phyloP scores from a whole-genome alignment of 2,888 invertebrate species.

The Philopedon plagiatum region DNA sequence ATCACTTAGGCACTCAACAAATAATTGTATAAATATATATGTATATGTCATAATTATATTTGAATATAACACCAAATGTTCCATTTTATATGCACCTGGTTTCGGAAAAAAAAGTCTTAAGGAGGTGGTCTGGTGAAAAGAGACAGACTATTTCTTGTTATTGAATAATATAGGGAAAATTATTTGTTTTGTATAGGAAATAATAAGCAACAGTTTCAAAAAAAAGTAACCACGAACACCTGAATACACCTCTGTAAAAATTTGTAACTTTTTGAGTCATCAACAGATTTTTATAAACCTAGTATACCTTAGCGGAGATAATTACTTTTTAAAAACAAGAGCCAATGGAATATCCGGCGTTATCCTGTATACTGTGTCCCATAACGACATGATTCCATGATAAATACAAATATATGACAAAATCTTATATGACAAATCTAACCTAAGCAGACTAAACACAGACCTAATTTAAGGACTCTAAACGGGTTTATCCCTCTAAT shows the following conservation, averaged over 20 bases:
- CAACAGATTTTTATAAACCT: too few relatives aligned
- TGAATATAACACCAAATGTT: slow-evolving; percentile 19
- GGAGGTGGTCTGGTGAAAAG: too few relatives aligned
- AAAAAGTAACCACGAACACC: too few relatives aligned
- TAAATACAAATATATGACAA: slow-evolving; percentile 62
- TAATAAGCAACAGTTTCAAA: too few relatives aligned
- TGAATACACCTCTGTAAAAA: too few relatives aligned
- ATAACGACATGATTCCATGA: slow-evolving; percentile 54
- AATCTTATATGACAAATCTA: slow-evolving; percentile 65
- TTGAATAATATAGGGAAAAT: too few relatives aligned
- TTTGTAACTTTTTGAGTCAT: too few relatives aligned
- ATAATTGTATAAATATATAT: slow-evolving; percentile 65
- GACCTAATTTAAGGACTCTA: slow-evolving; percentile 42
- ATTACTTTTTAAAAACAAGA: too few relatives aligned
- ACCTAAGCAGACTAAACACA: slow-evolving; percentile 49
- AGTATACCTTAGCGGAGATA: too few relatives aligned
- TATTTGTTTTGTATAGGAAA: too few relatives aligned
- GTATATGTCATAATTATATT: slow-evolving; percentile 40
- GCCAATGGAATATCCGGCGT: slow-evolving; percentile 61
- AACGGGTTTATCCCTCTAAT: slow-evolving; percentile 3
- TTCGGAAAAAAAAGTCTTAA: not conserved
- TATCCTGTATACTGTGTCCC: slow-evolving; percentile 46
- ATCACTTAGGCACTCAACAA: slow-evolving; percentile 67
- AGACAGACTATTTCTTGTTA: too few relatives aligned
- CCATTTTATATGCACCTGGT: slow-evolving; percentile 4